Evolutionary conservation across 2,797 vertebrate species (phyloP).

Genomic region (Acomys russatus): DNA sequence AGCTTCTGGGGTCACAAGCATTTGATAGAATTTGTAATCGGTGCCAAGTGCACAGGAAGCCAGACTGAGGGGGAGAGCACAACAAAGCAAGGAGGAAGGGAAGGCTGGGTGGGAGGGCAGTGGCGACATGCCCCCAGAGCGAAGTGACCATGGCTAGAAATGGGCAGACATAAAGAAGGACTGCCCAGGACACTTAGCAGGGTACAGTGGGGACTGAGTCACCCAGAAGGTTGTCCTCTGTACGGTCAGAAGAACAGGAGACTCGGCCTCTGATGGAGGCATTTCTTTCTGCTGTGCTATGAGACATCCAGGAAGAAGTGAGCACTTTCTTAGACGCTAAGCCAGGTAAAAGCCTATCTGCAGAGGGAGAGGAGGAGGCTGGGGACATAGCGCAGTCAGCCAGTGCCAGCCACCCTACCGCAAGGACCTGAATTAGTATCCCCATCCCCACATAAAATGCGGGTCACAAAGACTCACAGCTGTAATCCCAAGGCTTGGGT

Average conservation of each 20-base stretch:
- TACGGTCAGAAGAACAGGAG: background rate
- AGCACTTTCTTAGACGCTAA: background rate
- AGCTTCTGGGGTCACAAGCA: constrained; percentile 83
- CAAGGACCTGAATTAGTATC: background rate
- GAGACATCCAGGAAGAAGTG: background rate
- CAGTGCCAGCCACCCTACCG: background rate
- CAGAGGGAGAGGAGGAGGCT: background rate
- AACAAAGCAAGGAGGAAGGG: constrained; percentile 75
- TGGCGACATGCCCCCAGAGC: background rate
- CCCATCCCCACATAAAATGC: background rate
- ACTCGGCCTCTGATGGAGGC: background rate
- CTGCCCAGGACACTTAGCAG: background rate
- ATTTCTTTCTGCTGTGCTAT: background rate
- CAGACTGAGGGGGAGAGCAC: constrained; percentile 50
- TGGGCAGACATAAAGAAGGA: background rate
- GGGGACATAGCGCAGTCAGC: too few relatives aligned
- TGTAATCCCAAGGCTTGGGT: background rate
- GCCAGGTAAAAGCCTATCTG: background rate
- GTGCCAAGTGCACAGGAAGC: constrained; percentile 72
- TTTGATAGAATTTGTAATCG: constrained; percentile 84
- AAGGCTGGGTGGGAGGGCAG: background rate
- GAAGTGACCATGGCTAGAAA: background rate
- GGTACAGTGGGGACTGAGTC: background rate
- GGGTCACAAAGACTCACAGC: background rate
- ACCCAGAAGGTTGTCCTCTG: background rate